Percentiles rank a stretch among this genome's conserved stretches.
These are phyloP conservation scores for Amitus sp. DNA, from an alignment of 2,888 invertebrate species.

Conservation along the genomic window DNA sequence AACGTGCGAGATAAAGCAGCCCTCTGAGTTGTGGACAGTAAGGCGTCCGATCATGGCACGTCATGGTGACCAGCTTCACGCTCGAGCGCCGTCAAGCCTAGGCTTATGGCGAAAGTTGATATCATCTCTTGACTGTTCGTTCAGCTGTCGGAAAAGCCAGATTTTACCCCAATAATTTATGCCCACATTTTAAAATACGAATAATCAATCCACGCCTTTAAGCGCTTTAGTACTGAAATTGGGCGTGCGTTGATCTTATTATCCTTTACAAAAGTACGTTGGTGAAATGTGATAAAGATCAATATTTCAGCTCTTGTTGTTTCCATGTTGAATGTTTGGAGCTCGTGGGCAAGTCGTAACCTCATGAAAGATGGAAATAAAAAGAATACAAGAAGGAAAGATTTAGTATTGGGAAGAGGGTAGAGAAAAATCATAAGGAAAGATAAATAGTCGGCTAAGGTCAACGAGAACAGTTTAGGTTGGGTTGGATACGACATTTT, in stretches of 20 bases:
- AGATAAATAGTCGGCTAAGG: constrained; percentile 35
- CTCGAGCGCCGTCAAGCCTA: not conserved
- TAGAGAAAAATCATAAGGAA: constrained; percentile 28
- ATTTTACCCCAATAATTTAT: not conserved
- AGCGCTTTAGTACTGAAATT: not conserved
- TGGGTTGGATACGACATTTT: constrained; percentile 35
- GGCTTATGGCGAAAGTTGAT: not conserved
- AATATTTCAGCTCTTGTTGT: not conserved
- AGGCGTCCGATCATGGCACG: not conserved
- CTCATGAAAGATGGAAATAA: not conserved
- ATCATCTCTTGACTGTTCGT: not conserved
- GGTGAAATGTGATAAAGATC: not conserved
- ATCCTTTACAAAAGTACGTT: not conserved
- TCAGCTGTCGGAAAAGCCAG: not conserved
- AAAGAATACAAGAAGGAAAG: not conserved
- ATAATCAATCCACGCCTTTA: constrained; percentile 2
- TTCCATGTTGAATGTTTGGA: not conserved
- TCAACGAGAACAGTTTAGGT: constrained; percentile 21
- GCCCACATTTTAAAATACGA: not conserved
- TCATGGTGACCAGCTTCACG: constrained; percentile 2
- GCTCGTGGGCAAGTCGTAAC: not conserved
- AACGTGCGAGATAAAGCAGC: not conserved
- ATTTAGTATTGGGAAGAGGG: not conserved
- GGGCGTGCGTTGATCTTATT: not conserved
- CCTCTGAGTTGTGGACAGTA: constrained; percentile 1